Evolutionary conservation across 2,888 invertebrate genomes (phyloP).

Genomic region (Tipula confusa): DNA sequence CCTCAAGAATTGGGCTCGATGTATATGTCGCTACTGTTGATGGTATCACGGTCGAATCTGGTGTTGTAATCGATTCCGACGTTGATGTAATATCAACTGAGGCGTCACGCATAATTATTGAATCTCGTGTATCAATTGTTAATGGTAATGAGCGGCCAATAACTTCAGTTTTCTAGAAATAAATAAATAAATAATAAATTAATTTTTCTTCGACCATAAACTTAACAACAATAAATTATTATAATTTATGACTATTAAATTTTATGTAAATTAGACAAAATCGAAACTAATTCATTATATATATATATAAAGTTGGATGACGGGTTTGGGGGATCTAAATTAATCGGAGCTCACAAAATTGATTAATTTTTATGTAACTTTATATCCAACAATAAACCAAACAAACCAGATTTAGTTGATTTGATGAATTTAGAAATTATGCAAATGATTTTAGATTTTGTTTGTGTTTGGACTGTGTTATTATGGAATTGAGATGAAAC

Average conservation of each 20-base stretch:
- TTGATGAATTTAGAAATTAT: not conserved
- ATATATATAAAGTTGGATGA: not conserved
- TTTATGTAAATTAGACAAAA: slow-evolving; percentile 17
- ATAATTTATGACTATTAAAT: not conserved
- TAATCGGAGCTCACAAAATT: not conserved
- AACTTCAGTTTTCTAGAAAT: slow-evolving; percentile 15
- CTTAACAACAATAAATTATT: not conserved
- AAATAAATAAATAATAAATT: slow-evolving; percentile 14
- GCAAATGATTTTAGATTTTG: not conserved
- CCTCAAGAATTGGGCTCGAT: not conserved
- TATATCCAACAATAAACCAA: not conserved
- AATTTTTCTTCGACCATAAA: not conserved
- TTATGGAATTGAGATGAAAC: not conserved
- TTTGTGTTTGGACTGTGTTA: not conserved
- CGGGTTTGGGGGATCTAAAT: slow-evolving; percentile 7
- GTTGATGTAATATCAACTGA: not conserved
- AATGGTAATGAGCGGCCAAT: slow-evolving; percentile 28
- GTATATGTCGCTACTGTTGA: not conserved
- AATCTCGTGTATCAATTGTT: slow-evolving; percentile 14
- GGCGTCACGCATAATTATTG: not conserved
- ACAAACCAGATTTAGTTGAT: not conserved
- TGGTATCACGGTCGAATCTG: not conserved
- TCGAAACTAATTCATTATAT: slow-evolving; percentile 13
- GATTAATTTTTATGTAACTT: not conserved
- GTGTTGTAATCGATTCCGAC: not conserved